These are phyloP conservation scores for Holothuria scabra DNA, from an alignment of 53 echinoderm and acorn worm species.

Conservation along the genomic window DNA sequence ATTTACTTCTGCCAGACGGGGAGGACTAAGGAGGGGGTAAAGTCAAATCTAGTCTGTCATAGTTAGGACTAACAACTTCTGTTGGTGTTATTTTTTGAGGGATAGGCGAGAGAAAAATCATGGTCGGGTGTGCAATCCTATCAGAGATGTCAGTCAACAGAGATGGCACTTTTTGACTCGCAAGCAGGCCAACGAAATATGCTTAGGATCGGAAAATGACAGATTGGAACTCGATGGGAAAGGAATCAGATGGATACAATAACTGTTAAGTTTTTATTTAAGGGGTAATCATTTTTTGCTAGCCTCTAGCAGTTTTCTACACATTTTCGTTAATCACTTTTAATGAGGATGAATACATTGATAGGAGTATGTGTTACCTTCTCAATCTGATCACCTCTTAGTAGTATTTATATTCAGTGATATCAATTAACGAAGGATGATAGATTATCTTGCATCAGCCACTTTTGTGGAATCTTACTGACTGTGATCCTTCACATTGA, in stretches of 20 bases:
- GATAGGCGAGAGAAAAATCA: slow-evolving; percentile 44
- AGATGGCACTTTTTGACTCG: slow-evolving; percentile 9
- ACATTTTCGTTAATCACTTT: slow-evolving; percentile 12
- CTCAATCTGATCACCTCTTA: too few species aligned
- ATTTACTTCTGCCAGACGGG: slow-evolving; percentile 40
- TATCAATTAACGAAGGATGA: too few species aligned
- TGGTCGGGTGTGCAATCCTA: slow-evolving; percentile 43
- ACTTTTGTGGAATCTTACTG: too few species aligned
- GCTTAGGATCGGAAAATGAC: slow-evolving; percentile 5
- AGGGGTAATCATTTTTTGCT: slow-evolving; percentile 12
- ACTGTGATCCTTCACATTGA: too few species aligned
- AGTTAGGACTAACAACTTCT: slow-evolving; percentile 33
- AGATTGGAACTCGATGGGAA: slow-evolving; percentile 15
- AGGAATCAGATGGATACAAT: slow-evolving; percentile 2
- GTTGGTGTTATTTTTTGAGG: slow-evolving; percentile 37
- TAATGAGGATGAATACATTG: slow-evolving; percentile 8
- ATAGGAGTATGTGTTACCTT: background rate
- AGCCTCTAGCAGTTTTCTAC: slow-evolving; percentile 23
- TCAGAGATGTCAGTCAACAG: slow-evolving; percentile 39
- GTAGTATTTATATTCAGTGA: too few species aligned
- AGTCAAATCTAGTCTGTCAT: slow-evolving; percentile 36
- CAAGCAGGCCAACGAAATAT: slow-evolving; percentile 3
- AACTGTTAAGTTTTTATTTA: slow-evolving; percentile 13
- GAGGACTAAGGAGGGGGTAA: slow-evolving; percentile 48
- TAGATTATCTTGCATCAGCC: too few species aligned